Evolutionary conservation across 2,113 vertebrate genomes (phyloP).

Genomic region (Polypterus senegalus): DNA sequence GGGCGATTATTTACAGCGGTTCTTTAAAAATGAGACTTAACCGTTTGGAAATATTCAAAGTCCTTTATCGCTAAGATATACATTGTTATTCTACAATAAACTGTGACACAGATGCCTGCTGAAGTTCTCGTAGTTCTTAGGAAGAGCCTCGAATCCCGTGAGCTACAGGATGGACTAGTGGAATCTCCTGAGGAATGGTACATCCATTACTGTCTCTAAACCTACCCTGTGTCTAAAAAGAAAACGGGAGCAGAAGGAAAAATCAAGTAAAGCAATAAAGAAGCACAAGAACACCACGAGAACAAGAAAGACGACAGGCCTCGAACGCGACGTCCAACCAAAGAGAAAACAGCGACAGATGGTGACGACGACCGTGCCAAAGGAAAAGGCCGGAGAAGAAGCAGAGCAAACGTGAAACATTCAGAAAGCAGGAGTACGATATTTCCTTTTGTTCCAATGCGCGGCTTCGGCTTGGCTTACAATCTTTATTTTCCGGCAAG

Average conservation of each 20-base stretch:
- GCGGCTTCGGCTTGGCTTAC: conserved; percentile 86
- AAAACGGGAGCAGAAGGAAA: conserved; percentile 27
- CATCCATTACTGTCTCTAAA: conserved; percentile 84
- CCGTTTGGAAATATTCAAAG: conserved; percentile 88
- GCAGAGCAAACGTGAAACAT: conserved; percentile 88
- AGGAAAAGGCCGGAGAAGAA: conserved; percentile 28
- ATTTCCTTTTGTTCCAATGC: conserved; percentile 61
- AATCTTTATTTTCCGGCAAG: conserved; percentile 97
- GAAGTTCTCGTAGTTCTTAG: conserved; percentile 68
- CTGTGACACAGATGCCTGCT: conserved; percentile 80
- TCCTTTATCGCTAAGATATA: conserved; percentile 85
- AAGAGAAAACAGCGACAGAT: conserved; percentile 13
- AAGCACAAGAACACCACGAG: conserved; percentile 70
- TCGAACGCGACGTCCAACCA: conserved; percentile 64
- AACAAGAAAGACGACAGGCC: conserved; percentile 72
- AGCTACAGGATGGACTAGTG: conserved; percentile 72
- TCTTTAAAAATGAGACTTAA: conserved; percentile 79
- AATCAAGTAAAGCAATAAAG: conserved; percentile 3
- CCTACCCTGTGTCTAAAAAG: conserved; percentile 87
- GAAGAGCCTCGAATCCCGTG: conserved; percentile 73
- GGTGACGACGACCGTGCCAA: background rate
- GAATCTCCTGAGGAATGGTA: conserved; percentile 79
- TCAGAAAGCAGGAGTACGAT: conserved; percentile 79
- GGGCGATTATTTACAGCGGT: conserved; percentile 81
- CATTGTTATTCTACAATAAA: conserved; percentile 92